Base-by-base conservation (phyloP, 2,113 vertebrate species). In the Thryonomys swinderianus region DNA sequence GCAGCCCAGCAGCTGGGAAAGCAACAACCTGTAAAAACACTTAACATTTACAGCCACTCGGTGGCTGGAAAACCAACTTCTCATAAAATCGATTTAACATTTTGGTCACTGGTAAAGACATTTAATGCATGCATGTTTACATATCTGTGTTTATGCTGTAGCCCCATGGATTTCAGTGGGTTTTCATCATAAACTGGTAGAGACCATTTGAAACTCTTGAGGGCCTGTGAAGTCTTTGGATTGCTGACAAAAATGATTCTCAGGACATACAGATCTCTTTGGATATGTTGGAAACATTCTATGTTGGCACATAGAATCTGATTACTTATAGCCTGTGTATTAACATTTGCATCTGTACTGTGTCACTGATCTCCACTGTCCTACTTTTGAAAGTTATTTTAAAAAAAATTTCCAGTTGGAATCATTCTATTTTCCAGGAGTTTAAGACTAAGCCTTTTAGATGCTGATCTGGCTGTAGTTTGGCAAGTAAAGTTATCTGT, bases 71-170 rank as follows among this genome's bases (percentile, higher is more conserved):
- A 98, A 98, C 96, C 97, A 98, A 98, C 97, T 98, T 98, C 98
- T 98, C 98, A 98, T 98, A 98, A 99, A 98, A 98, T 98, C 98
- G 97, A 98, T 98, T 98, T 98, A 98, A 98, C 98, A 98, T 98
- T 98, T 98, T 98, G 97, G 97, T 98, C 88, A 95, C 97, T 98
- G 97, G 95, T 98, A 98, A 98, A 98, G 98, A 98, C 98, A 98
- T 98, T 98, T 96, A 91, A 96, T 82, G 94, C 97, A 95, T 96
- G 87, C 96, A 95, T 97, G 79, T 97, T 94, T 98, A 96, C 97
- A 96, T 74, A 80, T 98, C 97, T 98, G 96, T 98, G 98, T 98
- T 98, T 98, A 98, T 91, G 51, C 42, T 95, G 55, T 14, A 93
- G 88, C 53, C 95, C 74, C 48, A 34, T 74, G 91, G 53, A 84